Evolutionary conservation across 92 coral and sea anemone species (phyloP), one percentile per base, ranked within the genome.

Genomic region (Nematostella vectensis): DNA sequence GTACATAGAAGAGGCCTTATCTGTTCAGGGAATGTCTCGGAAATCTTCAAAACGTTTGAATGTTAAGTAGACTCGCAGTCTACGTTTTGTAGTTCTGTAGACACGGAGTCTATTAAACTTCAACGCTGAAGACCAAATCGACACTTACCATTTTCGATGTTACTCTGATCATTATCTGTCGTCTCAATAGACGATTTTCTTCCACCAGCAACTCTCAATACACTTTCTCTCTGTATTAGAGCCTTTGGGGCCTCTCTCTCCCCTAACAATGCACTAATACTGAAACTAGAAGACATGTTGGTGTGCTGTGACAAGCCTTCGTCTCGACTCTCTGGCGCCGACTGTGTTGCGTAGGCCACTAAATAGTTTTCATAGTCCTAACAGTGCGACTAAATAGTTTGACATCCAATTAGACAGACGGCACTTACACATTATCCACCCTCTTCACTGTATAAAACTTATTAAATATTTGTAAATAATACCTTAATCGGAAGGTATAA

Each of bases 381-480:
- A 55, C 72, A 66, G 21, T 44, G 27, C 4, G 72, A 85, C 62
- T 79, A 85, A 69, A 57, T 67, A 39, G 69, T 76, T 85, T 85
- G 87, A 85, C 88, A 85, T 70, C 74, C 87, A 73, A 85, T 67
- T 75, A 79, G 59, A 15, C 42, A 9, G 23, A 44, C 42, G 36
- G 20, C 72, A 48, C 49, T 40, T 54, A 53, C 29, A 48, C 72
- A 82, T 69, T 75, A 67, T 79, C 55, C 71, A 63, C 45, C 76
- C 71, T 74, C 94, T 79, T 74, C 70, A 64, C 63, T 47, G 65
- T 63, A 75, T 73, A 79, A 85, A 75, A 65, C 27, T 70, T 66
- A 77, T 80, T 80, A 85, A 85, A 75, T 75, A 77, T 69, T 81
- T 74, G 77, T 55, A 55, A 66, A 47, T 66, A 66, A 66, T 66